Percentiles rank a stretch among this genome's conserved stretches.
Conservation (phyloP, 2,797 vertebrate species). For the Alcedo atthis region DNA sequence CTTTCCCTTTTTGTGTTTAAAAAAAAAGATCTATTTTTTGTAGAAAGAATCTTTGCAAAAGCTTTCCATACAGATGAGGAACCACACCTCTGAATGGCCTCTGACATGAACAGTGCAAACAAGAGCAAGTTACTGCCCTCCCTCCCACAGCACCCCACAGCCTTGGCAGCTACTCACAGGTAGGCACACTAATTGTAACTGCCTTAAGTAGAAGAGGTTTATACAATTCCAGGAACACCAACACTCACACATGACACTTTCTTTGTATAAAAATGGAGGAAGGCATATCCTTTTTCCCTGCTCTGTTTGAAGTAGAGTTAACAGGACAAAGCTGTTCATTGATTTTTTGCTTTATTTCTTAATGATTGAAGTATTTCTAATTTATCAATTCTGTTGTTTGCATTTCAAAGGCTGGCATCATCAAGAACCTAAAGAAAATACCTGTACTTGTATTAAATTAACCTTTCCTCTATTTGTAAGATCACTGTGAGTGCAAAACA, state of each 20-base stretch:
- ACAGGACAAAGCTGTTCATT: background rate
- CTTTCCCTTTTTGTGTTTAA: background rate
- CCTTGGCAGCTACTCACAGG: background rate
- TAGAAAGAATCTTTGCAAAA: background rate
- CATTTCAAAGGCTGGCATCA: background rate
- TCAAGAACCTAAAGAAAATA: background rate
- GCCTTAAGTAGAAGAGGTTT: background rate
- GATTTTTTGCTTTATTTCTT: background rate
- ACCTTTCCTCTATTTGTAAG: background rate
- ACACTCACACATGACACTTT: background rate
- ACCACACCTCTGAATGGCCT: background rate
- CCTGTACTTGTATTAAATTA: background rate
- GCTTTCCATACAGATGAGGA: background rate
- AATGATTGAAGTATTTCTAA: background rate
- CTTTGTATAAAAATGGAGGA: background rate
- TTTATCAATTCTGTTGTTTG: background rate
- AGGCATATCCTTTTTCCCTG: background rate
- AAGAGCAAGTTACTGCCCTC: background rate
- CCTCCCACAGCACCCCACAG: background rate
- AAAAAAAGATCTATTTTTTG: background rate
- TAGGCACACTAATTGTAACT: background rate
- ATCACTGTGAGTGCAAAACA: background rate
- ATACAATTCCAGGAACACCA: background rate
- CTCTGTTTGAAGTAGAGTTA: background rate
- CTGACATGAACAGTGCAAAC: background rate